These are phyloP conservation scores for Botia almorhae DNA, from an alignment of 2,797 vertebrate species.

Conservation along the genomic window DNA sequence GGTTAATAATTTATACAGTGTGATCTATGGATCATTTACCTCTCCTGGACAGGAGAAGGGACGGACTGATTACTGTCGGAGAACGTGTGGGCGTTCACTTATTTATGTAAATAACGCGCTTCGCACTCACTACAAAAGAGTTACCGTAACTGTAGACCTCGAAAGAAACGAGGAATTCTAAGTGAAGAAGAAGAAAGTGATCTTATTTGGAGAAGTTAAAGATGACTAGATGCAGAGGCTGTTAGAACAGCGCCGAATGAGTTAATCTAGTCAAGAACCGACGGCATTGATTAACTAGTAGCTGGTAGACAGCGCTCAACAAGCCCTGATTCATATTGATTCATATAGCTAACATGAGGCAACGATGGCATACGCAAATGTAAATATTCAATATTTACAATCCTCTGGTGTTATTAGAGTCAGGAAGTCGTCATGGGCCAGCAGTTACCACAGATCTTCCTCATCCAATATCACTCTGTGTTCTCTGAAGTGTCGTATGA, in stretches of 20 bases:
- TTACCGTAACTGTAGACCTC: neutral
- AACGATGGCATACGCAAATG: slow-evolving; percentile 79
- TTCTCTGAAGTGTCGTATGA: slow-evolving; percentile 64
- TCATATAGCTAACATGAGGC: slow-evolving; percentile 71
- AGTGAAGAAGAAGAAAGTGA: neutral
- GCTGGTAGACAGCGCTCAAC: slow-evolving; percentile 50
- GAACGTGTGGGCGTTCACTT: slow-evolving; percentile 70
- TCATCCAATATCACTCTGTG: slow-evolving; percentile 70
- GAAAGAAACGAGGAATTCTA: slow-evolving; percentile 14
- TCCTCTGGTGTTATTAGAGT: slow-evolving; percentile 78
- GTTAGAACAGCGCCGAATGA: slow-evolving; percentile 63
- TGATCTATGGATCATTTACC: slow-evolving; percentile 81
- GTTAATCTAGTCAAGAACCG: slow-evolving; percentile 76
- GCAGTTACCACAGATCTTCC: slow-evolving; percentile 65
- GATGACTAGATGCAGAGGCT: slow-evolving; percentile 57
- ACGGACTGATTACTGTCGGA: slow-evolving; percentile 76
- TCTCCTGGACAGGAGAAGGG: slow-evolving; percentile 70
- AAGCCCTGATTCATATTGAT: slow-evolving; percentile 74
- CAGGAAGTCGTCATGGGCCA: slow-evolving; percentile 65
- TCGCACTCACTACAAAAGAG: neutral
- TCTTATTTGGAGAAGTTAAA: neutral
- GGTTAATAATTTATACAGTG: slow-evolving; percentile 84
- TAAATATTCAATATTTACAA: slow-evolving; percentile 86
- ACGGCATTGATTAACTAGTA: slow-evolving; percentile 70
- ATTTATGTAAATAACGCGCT: slow-evolving; percentile 47